Conservation (phyloP, 2,113 vertebrate species). For the Pantherophis guttatus region DNA sequence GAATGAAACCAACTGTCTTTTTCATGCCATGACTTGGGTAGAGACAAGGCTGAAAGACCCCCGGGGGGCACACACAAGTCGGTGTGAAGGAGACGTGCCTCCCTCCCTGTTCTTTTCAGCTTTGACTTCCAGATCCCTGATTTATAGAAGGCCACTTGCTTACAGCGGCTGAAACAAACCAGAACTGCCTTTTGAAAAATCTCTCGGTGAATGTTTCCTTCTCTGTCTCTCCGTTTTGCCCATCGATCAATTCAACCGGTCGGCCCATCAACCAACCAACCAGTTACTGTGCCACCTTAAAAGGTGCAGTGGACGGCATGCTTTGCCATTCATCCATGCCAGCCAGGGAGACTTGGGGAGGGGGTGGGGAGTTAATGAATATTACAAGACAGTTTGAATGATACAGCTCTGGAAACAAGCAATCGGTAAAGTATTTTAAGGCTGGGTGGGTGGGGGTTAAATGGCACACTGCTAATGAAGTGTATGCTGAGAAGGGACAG, state of each 20-base stretch:
- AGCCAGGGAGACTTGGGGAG: slow-evolving; percentile 13
- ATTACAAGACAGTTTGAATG: slow-evolving; percentile 48
- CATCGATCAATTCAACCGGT: no score
- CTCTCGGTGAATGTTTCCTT: not conserved
- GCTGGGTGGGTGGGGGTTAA: slow-evolving; percentile 32
- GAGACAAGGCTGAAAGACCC: not conserved
- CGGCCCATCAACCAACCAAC: not conserved
- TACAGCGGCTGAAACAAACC: not conserved
- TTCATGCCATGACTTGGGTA: not conserved
- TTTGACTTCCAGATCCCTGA: not conserved
- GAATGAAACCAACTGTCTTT: not conserved
- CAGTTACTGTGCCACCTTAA: not conserved
- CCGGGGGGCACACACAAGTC: not conserved
- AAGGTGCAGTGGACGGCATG: not conserved
- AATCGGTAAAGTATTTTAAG: slow-evolving; percentile 64
- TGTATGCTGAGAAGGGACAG: slow-evolving; percentile 50
- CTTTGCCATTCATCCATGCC: not conserved
- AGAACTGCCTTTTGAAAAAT: not conserved
- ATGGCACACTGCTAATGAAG: slow-evolving; percentile 51
- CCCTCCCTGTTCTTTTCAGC: not conserved
- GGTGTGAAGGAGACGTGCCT: not conserved
- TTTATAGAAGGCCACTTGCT: not conserved
- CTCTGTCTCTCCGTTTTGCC: not conserved
- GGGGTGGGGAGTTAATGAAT: slow-evolving; percentile 41
- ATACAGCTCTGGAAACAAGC: slow-evolving; percentile 42